Evolutionary conservation across 2,888 invertebrate species (phyloP), one percentile per base, ranked within the genome.

Genomic region (Willowsia nigromaculata): DNA sequence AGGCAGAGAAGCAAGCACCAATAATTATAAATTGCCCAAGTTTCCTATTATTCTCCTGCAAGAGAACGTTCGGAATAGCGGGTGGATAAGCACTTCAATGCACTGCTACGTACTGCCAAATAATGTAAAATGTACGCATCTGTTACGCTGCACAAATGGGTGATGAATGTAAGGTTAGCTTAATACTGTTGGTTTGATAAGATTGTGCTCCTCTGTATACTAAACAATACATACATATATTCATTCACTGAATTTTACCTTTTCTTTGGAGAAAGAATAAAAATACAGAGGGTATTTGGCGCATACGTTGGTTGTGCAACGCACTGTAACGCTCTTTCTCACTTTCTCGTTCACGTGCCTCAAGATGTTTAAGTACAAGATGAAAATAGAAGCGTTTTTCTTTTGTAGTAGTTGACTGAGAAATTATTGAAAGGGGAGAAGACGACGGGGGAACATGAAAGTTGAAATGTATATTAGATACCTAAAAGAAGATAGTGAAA

Each of bases 21-120:
- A 87, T 87, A 87, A 87, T 87, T 87, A 87, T 87, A 87, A 81
- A 87, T 87, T 81, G 74, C 87, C 47, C 33, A 25, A 81, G 87
- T 56, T 86, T 18, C 86, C 50, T 47, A 76, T 85, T 76, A 37
- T 74, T 15, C 47, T 65, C 80, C 80, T 22, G 59, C 11, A 37
- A 15, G 71, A 9, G 74, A 74, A 74, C 11, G 47, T 22, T 25
- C 30, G n/a, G 13, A 62, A 27, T 9, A 11, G 30, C 13, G 27
- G 11, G 0, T 30, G 15, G 53, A 3, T 53, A 18, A n/a, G n/a
- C n/a, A n/a, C n/a, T n/a, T n/a, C n/a, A n/a, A n/a, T n/a, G n/a
- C n/a, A n/a, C n/a, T n/a, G n/a, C n/a, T 13, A 53, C 6, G 53
- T 53, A 53, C 53, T n/a, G n/a, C 18, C 18, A 18, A 1, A 18